Percentiles rank a stretch among this genome's conserved stretches.
phyloP scores from a whole-genome alignment of 1,140 invertebrate genomes.

The Cheumatopsyche charites region DNA sequence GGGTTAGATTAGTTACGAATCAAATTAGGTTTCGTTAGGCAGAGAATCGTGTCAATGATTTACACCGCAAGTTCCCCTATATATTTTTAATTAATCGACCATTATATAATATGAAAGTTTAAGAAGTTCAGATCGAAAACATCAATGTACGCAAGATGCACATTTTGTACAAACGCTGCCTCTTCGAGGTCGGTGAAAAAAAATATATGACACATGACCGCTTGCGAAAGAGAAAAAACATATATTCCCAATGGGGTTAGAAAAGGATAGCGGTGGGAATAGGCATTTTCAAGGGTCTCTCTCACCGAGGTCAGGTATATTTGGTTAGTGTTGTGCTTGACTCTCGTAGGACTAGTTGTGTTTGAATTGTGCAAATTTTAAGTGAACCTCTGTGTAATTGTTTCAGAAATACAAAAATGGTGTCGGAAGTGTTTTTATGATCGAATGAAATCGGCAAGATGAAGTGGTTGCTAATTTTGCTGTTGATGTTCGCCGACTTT shows the following conservation, averaged over 20 bases:
- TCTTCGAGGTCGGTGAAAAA: constrained; percentile 33
- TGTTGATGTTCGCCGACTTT: neutral
- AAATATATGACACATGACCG: constrained; percentile 46
- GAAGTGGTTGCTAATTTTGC: constrained; percentile 14
- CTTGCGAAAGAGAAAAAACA: constrained; percentile 26
- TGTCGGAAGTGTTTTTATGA: neutral
- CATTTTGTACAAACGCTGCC: constrained; percentile 30
- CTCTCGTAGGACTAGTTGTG: neutral
- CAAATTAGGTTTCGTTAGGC: too few species aligned
- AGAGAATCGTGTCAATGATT: too few species aligned
- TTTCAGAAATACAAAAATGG: constrained; percentile 7
- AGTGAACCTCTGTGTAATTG: constrained; percentile 6
- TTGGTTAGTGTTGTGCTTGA: constrained; percentile 44
- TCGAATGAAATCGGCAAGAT: neutral
- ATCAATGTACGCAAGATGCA: constrained; percentile 30
- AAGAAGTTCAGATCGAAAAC: neutral
- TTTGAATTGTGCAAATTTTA: neutral
- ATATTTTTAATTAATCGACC: too few species aligned
- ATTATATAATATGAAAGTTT: too few species aligned
- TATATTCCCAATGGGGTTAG: constrained; percentile 1
- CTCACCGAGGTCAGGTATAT: constrained; percentile 46
- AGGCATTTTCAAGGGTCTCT: constrained; percentile 28
- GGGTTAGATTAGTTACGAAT: too few species aligned
- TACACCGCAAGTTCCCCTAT: too few species aligned
- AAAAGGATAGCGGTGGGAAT: constrained; percentile 44